Base-by-base conservation (phyloP, 2,797 vertebrate genomes). In the Apogon hyalosoma region DNA sequence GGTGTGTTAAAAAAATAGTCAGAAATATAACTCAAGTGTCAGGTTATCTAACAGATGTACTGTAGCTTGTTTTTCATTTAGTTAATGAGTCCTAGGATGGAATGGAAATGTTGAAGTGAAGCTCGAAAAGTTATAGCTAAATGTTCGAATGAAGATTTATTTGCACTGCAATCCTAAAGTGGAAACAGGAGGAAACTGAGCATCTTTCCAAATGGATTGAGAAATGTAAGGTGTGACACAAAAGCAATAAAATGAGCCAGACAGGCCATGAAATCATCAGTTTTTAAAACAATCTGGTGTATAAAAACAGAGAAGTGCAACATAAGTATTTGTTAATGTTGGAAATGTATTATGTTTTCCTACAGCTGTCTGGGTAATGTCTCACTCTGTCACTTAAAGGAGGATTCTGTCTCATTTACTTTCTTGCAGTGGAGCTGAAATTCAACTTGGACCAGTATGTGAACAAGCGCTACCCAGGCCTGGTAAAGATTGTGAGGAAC, bases 401-500 rank as follows among this genome's bases (percentile, higher is more conserved):
- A 39, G 2, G 9, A 24, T 49, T 63, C 14, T 74, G 45, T 82
- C 31, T 63, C 11, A 41, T 81, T 5, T 86, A 0, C 55, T 54
- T 61, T 77, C 57, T 82, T 80, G 55, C 88, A 99, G 98, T 95
- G 80, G 98, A 99, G 85, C 92, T 99, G 61, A 99, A 99, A 87
- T 96, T 96, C 83, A 97, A 95, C 82, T 90, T 99, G 94, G 97
- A 99, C 90, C 97, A 97, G 77, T 99, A 98, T 0, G 95, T 99
- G 41, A 95, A 96, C 66, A 97, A 96, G 73, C 91, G 97, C 21
- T 98, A 98, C 84, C 97, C 97, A 0, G 97, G 97, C 3, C 90
- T 99, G 69, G 98, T 99, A 53, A 99, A 98, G 88, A 96, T 99
- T 0, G 97, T 99, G 60, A 94, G 97, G 48, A 98, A 99, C 82